Conservation (phyloP, 1,140 invertebrate species). For the Dendroctonus ponderosae region DNA sequence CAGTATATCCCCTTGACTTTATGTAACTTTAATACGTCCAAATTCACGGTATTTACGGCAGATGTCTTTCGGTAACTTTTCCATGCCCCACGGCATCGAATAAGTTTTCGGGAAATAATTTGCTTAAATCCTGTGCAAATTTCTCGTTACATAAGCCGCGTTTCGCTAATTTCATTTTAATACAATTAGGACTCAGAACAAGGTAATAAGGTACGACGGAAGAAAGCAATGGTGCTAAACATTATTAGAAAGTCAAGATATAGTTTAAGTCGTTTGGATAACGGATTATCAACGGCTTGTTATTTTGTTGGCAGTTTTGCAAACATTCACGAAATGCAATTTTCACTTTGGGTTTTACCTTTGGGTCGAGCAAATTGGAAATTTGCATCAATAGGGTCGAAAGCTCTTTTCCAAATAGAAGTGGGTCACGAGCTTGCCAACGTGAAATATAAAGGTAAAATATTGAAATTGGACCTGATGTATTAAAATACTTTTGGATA, state of each 20-base stretch:
- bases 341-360: no score
- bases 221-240: constrained; percentile 20
- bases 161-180: constrained; percentile 31
- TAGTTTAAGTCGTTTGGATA: not conserved
- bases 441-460: no score
- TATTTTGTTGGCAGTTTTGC: not conserved
- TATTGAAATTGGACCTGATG: no score
- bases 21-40: constrained; percentile 34
- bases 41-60: constrained; percentile 29
- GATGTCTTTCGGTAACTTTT: constrained; percentile 29
- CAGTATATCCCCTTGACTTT: constrained; percentile 29
- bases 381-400: no score
- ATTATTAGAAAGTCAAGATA: constrained; percentile 10
- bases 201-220: constrained; percentile 20
- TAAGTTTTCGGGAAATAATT: constrained; percentile 26
- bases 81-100: constrained; percentile 9
- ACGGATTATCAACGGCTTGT: not conserved
- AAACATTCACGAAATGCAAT: not conserved
- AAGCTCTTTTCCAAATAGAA: no score
- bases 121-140: constrained; percentile 17
- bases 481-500: no score
- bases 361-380: no score
- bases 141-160: not conserved
- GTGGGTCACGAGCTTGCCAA: no score
- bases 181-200: constrained; percentile 22